phyloP scores from a whole-genome alignment of 2,888 invertebrate genomes.

The Agelastica alni region DNA sequence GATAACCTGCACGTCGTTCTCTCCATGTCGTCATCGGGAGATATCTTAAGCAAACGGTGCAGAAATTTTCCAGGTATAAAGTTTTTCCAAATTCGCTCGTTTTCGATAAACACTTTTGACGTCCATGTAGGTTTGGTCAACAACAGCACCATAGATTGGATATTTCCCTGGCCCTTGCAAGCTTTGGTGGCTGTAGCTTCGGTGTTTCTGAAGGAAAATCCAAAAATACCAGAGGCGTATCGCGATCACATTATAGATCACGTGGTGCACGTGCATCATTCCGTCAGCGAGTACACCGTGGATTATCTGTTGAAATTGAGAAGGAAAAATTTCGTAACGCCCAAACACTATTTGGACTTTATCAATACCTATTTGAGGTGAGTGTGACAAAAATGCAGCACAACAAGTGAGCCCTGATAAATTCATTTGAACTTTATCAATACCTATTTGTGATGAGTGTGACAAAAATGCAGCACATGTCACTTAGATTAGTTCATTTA shows the following conservation, averaged over 20 bases:
- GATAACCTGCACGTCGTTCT: constrained; percentile 88
- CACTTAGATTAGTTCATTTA: too few relatives aligned
- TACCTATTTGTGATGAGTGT: constrained; percentile 68
- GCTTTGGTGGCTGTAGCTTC: constrained; percentile 87
- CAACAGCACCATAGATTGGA: constrained; percentile 92
- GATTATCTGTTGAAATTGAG: constrained; percentile 76
- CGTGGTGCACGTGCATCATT: constrained; percentile 83
- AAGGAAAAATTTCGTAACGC: constrained; percentile 86
- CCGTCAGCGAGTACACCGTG: constrained; percentile 70
- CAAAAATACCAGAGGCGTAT: constrained; percentile 48
- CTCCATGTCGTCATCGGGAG: constrained; percentile 88
- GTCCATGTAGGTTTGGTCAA: constrained; percentile 81
- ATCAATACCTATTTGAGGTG: constrained; percentile 74
- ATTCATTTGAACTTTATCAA: constrained; percentile 79
- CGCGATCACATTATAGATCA: constrained; percentile 77
- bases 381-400: too few relatives aligned
- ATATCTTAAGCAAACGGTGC: constrained; percentile 79
- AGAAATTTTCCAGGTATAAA: constrained; percentile 77
- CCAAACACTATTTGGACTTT: constrained; percentile 89
- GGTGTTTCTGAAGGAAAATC: constrained; percentile 74
- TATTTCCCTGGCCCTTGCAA: constrained; percentile 91
- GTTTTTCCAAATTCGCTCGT: too few relatives aligned
- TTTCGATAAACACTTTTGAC: too few relatives aligned
- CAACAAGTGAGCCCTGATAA: too few relatives aligned
- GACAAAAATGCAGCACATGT: too few relatives aligned